Conservation (phyloP, 2,888 invertebrate species). For the Stenodema calcarata region DNA sequence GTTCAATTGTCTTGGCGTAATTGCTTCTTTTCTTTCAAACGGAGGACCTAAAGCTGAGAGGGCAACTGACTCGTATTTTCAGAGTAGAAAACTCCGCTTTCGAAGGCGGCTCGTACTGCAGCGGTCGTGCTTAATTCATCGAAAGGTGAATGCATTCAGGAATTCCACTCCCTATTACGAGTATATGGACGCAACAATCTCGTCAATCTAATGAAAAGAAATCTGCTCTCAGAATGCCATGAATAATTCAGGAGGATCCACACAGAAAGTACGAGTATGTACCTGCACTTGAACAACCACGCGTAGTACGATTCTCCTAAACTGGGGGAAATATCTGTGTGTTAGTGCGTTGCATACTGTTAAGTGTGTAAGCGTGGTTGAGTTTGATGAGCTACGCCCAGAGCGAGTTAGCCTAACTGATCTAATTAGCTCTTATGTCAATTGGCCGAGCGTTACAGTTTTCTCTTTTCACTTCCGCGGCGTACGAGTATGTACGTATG, state of each 20-base stretch:
- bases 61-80: not conserved
- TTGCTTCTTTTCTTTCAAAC: not conserved
- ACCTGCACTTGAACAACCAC: not conserved
- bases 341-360: not conserved
- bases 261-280: not conserved
- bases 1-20: not conserved
- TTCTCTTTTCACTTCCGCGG: not conserved
- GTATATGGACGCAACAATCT: not conserved
- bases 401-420: not conserved
- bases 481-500: too few relatives aligned
- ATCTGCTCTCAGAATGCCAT: not conserved
- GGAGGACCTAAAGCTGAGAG: not conserved
- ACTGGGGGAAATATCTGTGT: not conserved
- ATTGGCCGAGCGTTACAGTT: not conserved
- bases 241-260: not conserved
- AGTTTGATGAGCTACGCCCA: not conserved
- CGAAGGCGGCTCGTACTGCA: too few relatives aligned
- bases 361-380: not conserved
- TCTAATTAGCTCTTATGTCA: not conserved
- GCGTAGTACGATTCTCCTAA: not conserved
- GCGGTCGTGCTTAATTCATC: too few relatives aligned
- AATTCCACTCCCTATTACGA: not conserved
- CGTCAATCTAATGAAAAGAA: not conserved
- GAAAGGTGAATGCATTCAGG: too few relatives aligned
- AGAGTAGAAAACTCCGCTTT: not conserved